Conservation (phyloP, 2,113 vertebrate species). For the Elgaria multicarinata region DNA sequence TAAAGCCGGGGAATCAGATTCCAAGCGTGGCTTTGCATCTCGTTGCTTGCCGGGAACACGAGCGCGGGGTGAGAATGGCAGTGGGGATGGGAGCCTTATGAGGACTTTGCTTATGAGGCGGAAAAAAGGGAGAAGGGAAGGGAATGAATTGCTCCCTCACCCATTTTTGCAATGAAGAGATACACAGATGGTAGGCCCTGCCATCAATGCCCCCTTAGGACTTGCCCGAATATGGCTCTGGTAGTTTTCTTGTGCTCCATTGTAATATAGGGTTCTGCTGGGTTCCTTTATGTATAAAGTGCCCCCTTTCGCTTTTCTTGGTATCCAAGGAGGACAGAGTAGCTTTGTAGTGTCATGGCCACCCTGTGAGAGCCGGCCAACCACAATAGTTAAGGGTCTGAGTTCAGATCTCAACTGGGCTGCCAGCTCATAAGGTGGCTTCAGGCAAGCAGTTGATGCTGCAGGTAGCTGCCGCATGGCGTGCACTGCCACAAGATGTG, state of each 20-base stretch:
- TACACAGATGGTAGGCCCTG: neutral
- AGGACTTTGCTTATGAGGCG: constrained; percentile 76
- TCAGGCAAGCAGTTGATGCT: no score
- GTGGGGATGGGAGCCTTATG: constrained; percentile 68
- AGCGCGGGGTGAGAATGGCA: constrained; percentile 58
- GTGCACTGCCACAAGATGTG: no score
- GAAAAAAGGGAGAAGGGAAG: constrained; percentile 59
- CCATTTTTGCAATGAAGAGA: neutral
- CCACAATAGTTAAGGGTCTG: neutral
- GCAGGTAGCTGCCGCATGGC: no score
- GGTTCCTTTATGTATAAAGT: neutral
- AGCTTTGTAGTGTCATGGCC: neutral
- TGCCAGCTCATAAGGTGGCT: neutral
- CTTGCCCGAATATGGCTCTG: neutral
- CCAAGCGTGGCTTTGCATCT: constrained; percentile 75
- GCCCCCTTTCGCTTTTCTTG: neutral
- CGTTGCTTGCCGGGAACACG: constrained; percentile 70
- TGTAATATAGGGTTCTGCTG: no score
- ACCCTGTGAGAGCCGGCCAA: neutral
- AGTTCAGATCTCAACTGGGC: neutral
- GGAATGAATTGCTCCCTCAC: neutral
- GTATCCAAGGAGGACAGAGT: neutral
- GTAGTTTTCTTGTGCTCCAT: neutral
- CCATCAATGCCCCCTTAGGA: neutral
- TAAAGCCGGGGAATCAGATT: constrained; percentile 84